A percentile compares a stretch with the other conserved stretches of the same genome.
These are phyloP conservation scores for Eulemur coronatus DNA, from an alignment of 2,797 vertebrate species.

Conservation along the genomic window DNA sequence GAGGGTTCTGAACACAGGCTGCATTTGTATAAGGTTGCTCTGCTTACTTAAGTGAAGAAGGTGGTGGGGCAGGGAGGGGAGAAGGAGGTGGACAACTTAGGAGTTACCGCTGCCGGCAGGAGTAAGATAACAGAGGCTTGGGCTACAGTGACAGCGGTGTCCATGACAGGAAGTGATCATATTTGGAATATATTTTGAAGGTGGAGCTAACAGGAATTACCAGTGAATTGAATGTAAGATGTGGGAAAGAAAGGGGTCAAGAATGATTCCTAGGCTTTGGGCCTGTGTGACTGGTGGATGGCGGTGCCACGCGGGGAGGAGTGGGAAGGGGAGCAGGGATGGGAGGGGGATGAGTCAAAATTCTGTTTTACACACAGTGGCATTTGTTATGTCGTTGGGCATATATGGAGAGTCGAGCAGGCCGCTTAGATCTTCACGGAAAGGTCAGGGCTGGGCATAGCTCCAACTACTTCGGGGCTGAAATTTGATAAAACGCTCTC, in stretches of 20 bases:
- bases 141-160: neutral
- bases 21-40: neutral
- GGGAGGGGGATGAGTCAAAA: neutral
- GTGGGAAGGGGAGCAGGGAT: neutral
- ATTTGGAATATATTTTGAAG: neutral
- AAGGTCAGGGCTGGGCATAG: neutral
- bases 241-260: neutral
- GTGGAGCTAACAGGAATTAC: neutral
- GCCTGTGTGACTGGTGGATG: neutral
- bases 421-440: neutral
- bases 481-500: neutral
- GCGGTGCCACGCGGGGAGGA: rapidly evolving
- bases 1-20: neutral
- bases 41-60: neutral
- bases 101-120: neutral
- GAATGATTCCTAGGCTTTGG: neutral
- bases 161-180: neutral
- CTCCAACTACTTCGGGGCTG: neutral
- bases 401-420: neutral
- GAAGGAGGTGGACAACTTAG: neutral
- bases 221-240: neutral
- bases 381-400: neutral
- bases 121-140: neutral
- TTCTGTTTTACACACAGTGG: neutral
- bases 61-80: neutral